A percentile compares a stretch with the other conserved stretches of the same genome.
Evolutionary conservation across 2,113 vertebrate species (phyloP).

Genomic region (Pheucticus melanocephalus): DNA sequence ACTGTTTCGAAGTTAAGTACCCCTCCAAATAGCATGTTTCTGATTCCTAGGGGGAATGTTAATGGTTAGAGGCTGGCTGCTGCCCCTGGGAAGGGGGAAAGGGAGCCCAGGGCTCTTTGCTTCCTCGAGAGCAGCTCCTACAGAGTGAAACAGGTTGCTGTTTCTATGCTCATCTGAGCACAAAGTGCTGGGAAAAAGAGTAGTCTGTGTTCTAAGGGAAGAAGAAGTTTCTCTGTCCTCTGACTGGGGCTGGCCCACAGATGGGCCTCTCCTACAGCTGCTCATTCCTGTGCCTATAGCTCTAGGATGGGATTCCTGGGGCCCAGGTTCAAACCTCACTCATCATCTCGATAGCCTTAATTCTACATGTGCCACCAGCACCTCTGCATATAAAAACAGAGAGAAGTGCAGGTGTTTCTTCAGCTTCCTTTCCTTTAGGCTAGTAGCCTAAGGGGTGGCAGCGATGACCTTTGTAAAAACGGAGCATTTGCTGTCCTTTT

Average conservation of each 20-base stretch:
- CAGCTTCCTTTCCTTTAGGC: background rate
- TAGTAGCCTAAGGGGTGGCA: background rate
- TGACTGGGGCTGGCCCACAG: background rate
- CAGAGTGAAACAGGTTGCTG: background rate
- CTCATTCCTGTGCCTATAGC: background rate
- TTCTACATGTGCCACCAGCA: background rate
- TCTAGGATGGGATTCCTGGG: background rate
- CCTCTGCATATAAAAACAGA: background rate
- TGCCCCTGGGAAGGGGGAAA: background rate
- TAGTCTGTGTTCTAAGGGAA: background rate
- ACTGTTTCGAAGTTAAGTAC: background rate
- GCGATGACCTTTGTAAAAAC: background rate
- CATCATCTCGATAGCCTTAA: background rate
- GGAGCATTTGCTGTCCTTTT: background rate
- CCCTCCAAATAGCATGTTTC: background rate
- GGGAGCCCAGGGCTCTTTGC: background rate
- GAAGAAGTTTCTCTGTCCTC: background rate
- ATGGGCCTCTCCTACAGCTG: background rate
- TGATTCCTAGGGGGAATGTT: background rate
- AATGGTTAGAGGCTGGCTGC: background rate
- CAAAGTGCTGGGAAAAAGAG: background rate
- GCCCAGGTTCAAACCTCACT: background rate
- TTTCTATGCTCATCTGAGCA: background rate
- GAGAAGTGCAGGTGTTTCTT: background rate
- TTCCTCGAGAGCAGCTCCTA: background rate